These are phyloP conservation scores for Pocillopora verrucosa DNA, from an alignment of 64 coral and sea anemone species.

Conservation along the genomic window DNA sequence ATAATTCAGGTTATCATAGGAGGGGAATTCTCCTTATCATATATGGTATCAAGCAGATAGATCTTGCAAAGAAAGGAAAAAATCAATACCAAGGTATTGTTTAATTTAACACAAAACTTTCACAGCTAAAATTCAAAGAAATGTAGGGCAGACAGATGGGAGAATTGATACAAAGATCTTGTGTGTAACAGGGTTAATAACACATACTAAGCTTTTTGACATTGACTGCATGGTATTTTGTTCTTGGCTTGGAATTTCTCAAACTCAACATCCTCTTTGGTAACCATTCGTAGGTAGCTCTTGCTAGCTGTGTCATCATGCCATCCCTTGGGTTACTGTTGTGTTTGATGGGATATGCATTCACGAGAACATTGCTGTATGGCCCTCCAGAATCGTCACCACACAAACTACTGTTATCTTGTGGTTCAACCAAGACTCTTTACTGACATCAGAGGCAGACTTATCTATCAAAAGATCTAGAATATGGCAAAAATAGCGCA, in stretches of 20 bases:
- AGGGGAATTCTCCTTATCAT: too few species aligned
- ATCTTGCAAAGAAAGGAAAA: too few species aligned
- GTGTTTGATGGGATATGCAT: constrained; percentile 27
- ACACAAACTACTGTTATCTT: constrained; percentile 12
- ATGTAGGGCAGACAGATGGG: too few species aligned
- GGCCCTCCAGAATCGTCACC: background rate
- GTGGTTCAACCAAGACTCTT: background rate
- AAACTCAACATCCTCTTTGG: constrained; percentile 28
- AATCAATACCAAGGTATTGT: too few species aligned
- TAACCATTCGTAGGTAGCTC: constrained; percentile 5
- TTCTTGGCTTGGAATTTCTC: background rate
- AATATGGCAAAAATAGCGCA: background rate
- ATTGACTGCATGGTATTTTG: constrained; percentile 18
- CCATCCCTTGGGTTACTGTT: background rate
- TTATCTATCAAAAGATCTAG: constrained; percentile 36
- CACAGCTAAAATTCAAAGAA: too few species aligned
- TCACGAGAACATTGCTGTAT: constrained; percentile 5
- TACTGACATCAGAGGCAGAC: background rate
- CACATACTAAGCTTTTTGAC: constrained; percentile 22
- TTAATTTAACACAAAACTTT: too few species aligned
- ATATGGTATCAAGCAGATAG: too few species aligned
- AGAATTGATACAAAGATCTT: background rate
- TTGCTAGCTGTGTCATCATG: constrained; percentile 32
- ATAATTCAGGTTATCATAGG: too few species aligned
- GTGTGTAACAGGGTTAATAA: background rate